These are phyloP conservation scores for Drosophila villosipedis DNA, from an alignment of 2,888 invertebrate genomes.

Conservation along the genomic window DNA sequence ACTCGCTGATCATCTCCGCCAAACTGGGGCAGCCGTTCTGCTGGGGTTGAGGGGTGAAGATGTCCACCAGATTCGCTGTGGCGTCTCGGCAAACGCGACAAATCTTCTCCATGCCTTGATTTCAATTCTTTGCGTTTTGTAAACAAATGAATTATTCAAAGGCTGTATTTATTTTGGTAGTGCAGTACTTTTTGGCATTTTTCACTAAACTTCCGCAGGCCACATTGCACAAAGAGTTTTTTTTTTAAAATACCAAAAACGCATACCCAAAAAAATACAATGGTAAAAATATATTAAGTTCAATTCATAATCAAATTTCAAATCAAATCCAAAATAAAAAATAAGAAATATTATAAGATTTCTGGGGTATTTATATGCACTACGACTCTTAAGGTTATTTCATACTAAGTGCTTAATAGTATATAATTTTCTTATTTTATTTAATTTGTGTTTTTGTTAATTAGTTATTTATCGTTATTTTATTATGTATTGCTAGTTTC, in stretches of 20 bases:
- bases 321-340: background rate
- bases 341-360: background rate
- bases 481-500: background rate
- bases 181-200: constrained; percentile 6
- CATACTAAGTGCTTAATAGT: background rate
- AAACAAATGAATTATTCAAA: constrained; percentile 34
- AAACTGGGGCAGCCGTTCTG: constrained; percentile 35
- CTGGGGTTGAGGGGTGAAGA: constrained; percentile 46
- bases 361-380: background rate
- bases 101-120: constrained; percentile 39
- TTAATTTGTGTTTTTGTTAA: background rate
- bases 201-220: background rate
- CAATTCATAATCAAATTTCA: background rate
- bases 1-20: constrained; percentile 67
- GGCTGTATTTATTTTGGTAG: background rate
- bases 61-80: constrained; percentile 39
- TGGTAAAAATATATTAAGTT: background rate
- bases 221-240: background rate
- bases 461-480: background rate
- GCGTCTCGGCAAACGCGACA: constrained; percentile 69
- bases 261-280: background rate
- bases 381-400: background rate
- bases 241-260: background rate
- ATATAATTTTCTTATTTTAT: background rate
- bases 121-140: constrained; percentile 13